These are phyloP conservation scores for Didymodactylos carnosus DNA, from an alignment of 2,888 invertebrate genomes.

Conservation along the genomic window DNA sequence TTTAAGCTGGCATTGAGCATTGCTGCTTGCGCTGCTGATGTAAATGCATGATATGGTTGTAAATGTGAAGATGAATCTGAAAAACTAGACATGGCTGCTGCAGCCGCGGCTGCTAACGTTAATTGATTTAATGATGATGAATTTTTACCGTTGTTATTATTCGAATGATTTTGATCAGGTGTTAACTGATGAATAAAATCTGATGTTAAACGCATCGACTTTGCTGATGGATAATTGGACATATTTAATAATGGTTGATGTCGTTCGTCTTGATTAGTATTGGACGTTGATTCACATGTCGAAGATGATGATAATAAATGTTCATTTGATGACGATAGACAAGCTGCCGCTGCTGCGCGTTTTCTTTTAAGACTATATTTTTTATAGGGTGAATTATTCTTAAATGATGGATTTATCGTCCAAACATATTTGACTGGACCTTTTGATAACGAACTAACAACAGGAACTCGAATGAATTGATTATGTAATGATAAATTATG, in stretches of 20 bases:
- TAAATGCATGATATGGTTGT: neutral
- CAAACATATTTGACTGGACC: neutral
- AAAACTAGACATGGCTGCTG: neutral
- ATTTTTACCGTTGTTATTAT: neutral
- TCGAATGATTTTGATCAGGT: neutral
- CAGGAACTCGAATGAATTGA: conserved; percentile 38
- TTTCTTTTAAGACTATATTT: neutral
- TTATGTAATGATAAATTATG: conserved; percentile 42
- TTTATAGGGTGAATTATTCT: neutral
- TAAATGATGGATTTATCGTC: neutral
- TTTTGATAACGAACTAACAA: neutral
- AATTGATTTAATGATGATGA: neutral
- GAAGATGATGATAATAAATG: neutral
- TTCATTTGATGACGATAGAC: neutral
- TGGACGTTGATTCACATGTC: neutral
- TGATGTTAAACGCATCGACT: neutral
- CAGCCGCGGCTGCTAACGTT: neutral
- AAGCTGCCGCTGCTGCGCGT: neutral
- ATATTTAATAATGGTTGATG: neutral
- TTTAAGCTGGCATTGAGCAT: neutral
- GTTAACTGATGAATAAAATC: too few species aligned
- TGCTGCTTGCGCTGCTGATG: neutral
- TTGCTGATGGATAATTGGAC: neutral
- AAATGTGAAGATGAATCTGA: too few species aligned
- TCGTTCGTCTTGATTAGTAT: neutral